Evolutionary conservation across 2,113 vertebrate species (phyloP).

Genomic region (Collichthys lucidus): DNA sequence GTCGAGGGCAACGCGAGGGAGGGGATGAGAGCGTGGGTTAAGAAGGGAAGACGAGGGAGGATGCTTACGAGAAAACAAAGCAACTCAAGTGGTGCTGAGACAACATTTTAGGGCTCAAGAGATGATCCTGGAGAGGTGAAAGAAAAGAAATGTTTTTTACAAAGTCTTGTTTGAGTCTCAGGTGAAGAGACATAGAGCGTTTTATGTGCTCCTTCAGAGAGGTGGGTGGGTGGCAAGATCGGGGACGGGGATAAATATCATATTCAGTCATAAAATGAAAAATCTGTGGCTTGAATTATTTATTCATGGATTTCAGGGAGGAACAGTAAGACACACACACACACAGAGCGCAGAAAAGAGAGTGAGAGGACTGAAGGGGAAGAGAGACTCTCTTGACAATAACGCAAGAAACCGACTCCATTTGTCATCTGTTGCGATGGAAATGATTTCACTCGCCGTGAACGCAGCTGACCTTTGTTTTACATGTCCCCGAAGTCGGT

Average conservation of each 20-base stretch:
- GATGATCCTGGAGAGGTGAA: constrained; percentile 77
- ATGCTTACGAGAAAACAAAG: constrained; percentile 66
- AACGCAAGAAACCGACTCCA: constrained; percentile 52
- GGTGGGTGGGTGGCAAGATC: constrained; percentile 42
- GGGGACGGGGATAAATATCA: constrained; percentile 63
- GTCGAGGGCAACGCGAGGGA: constrained; percentile 69
- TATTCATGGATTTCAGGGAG: constrained; percentile 69
- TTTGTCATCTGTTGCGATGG: constrained; percentile 70
- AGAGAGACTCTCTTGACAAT: constrained; percentile 55
- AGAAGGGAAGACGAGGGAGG: constrained; percentile 48
- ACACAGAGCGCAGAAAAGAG: constrained; percentile 12
- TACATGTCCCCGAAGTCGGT: constrained; percentile 57
- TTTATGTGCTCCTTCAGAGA: constrained; percentile 54
- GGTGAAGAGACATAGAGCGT: constrained; percentile 67
- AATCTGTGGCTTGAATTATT: constrained; percentile 75
- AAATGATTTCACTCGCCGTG: constrained; percentile 50
- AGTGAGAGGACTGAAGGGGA: constrained; percentile 26
- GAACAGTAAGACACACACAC: constrained; percentile 45
- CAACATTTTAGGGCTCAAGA: constrained; percentile 82
- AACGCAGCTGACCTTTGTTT: constrained; percentile 75
- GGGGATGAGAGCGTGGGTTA: constrained; percentile 70
- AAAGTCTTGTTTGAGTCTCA: constrained; percentile 56
- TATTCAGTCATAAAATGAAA: constrained; percentile 70
- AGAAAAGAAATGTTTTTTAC: constrained; percentile 55
- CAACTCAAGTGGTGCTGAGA: constrained; percentile 74